Conservation (phyloP, 2,113 vertebrate species). For the Fulica atra region DNA sequence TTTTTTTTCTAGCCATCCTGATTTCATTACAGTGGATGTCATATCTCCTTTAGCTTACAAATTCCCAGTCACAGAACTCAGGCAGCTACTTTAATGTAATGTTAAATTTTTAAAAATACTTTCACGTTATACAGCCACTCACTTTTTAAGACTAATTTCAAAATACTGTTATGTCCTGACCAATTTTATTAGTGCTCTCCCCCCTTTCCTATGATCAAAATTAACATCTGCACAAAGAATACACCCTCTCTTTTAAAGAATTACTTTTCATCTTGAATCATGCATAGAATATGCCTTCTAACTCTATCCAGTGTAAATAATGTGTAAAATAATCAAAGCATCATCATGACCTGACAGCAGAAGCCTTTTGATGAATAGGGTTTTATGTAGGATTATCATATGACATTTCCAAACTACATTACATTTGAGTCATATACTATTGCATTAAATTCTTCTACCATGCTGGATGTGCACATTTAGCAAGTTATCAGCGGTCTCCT, state of each 20-base stretch:
- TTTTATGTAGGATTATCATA: slow-evolving; percentile 79
- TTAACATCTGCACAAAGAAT: slow-evolving; percentile 68
- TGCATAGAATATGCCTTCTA: slow-evolving; percentile 71
- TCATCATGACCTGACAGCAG: slow-evolving; percentile 72
- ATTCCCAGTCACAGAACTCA: slow-evolving; percentile 21
- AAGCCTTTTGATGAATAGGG: slow-evolving; percentile 78
- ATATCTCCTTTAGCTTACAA: slow-evolving; percentile 35
- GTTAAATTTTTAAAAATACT: slow-evolving; percentile 60
- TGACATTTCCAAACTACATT: slow-evolving; percentile 82
- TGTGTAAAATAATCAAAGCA: slow-evolving; percentile 79
- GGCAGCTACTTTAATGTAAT: slow-evolving; percentile 42
- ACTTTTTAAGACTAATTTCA: slow-evolving; percentile 53
- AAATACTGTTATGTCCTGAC: slow-evolving; percentile 29
- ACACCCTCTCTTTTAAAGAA: slow-evolving; percentile 61
- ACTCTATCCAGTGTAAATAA: slow-evolving; percentile 78
- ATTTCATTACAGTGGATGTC: slow-evolving; percentile 60
- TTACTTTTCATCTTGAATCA: slow-evolving; percentile 65
- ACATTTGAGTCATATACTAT: slow-evolving; percentile 75
- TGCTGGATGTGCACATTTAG: slow-evolving; percentile 65
- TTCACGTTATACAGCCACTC: slow-evolving; percentile 12
- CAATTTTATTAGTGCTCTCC: slow-evolving; percentile 36
- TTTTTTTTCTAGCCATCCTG: slow-evolving; percentile 1
- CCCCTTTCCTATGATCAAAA: slow-evolving; percentile 55
- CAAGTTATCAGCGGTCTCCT: slow-evolving; percentile 32
- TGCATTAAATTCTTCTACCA: slow-evolving; percentile 69